Evolutionary conservation across 2,888 invertebrate genomes (phyloP).

Genomic region (Stenchaetothrips biformis): DNA sequence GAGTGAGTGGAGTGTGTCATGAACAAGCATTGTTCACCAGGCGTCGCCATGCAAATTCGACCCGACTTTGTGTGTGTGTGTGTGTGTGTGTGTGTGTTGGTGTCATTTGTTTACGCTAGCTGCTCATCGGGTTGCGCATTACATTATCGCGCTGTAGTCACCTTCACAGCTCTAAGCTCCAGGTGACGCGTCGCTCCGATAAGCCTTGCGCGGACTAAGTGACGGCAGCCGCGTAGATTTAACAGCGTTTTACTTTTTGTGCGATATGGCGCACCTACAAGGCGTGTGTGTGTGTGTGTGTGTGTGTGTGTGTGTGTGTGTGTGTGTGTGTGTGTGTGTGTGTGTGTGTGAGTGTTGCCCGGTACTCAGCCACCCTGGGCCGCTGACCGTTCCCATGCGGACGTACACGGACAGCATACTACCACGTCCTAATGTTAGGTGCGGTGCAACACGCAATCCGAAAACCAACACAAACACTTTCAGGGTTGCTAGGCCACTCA

Average conservation of each 20-base stretch:
- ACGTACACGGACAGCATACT: too few relatives aligned
- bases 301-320: background rate
- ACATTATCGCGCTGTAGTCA: constrained; percentile 16
- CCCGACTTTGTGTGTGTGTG: too few relatives aligned
- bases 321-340: background rate
- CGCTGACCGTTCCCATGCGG: too few relatives aligned
- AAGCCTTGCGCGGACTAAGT: too few relatives aligned
- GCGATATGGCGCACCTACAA: background rate
- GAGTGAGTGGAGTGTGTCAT: background rate
- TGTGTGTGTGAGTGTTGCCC: background rate
- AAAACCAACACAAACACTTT: too few relatives aligned
- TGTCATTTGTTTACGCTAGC: background rate
- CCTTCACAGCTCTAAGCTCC: background rate
- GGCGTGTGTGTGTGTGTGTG: background rate
- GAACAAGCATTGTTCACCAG: background rate
- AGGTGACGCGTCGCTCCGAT: too few relatives aligned
- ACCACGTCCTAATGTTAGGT: too few relatives aligned
- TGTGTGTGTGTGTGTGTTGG: constrained; percentile 1
- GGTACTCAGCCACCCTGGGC: too few relatives aligned
- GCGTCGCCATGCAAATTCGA: background rate
- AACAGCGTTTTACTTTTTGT: background rate
- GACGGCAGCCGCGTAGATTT: background rate
- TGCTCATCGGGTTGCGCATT: constrained; percentile 1
- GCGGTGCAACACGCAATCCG: too few relatives aligned
- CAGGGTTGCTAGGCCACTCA: too few relatives aligned